Evolutionary conservation across 2,113 vertebrate genomes (phyloP).

Genomic region (Gnathonemus longibarbis): DNA sequence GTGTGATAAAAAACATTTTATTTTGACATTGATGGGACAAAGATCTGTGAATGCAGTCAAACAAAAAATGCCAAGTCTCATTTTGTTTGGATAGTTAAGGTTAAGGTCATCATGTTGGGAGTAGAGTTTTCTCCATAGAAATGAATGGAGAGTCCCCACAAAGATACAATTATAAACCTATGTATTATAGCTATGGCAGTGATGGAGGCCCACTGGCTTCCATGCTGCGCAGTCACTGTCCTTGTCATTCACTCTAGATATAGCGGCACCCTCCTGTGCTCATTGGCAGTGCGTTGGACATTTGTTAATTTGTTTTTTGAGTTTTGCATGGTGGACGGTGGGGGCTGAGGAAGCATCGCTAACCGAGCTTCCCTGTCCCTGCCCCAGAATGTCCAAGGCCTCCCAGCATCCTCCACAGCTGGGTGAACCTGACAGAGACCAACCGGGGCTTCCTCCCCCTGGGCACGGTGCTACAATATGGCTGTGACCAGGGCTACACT

Average conservation of each 20-base stretch:
- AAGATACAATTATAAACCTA: too few relatives aligned
- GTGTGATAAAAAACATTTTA: too few relatives aligned
- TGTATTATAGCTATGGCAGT: not conserved
- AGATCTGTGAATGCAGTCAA: too few relatives aligned
- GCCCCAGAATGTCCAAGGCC: slow-evolving; percentile 50
- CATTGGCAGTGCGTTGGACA: not conserved
- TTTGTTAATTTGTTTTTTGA: not conserved
- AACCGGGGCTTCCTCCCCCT: slow-evolving; percentile 57
- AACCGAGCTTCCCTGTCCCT: not conserved
- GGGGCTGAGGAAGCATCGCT: not conserved
- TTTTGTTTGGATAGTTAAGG: too few relatives aligned
- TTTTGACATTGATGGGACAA: too few relatives aligned
- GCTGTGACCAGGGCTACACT: slow-evolving; percentile 55
- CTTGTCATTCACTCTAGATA: not conserved
- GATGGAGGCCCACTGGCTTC: not conserved
- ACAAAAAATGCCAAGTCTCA: too few relatives aligned
- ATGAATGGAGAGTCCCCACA: too few relatives aligned
- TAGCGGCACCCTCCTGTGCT: not conserved
- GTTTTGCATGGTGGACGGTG: not conserved
- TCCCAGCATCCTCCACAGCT: slow-evolving; percentile 47
- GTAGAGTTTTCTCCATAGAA: too few relatives aligned
- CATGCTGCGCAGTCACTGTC: not conserved
- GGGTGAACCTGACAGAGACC: slow-evolving; percentile 57
- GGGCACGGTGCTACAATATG: slow-evolving; percentile 57
- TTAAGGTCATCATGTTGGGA: too few relatives aligned